Evolutionary conservation across 2,797 vertebrate species (phyloP), one percentile per base, ranked within the genome.

Genomic region (Schizopygopsis pylzovi): DNA sequence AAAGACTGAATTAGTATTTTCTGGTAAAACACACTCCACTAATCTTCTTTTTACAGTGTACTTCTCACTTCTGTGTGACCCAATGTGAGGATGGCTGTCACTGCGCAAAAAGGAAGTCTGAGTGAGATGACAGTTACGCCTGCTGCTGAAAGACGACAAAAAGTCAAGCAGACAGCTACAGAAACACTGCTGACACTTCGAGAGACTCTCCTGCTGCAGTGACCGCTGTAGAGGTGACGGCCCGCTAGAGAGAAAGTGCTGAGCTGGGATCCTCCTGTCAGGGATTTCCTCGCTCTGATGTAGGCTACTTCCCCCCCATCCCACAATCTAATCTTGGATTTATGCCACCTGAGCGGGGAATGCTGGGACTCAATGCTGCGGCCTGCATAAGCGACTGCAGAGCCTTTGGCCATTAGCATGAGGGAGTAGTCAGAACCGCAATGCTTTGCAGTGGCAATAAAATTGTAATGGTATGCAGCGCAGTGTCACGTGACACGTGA

Each of bases 221-320:
- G 79, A 77, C 33, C 65, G 22, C 49, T 83, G 68, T 39, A 28
- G 49, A 76, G 68, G 84, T 72, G 81, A 84, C 63, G 47, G 71
- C n/a, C 25, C 6, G 68, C 41, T 8, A 70, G 59, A 49, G 89
- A 92, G 88, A 92, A 93, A 91, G 71, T 39, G 90, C 92, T 93
- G 92, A 93, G 88, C 88, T 89, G 90, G 93, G 91, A 93, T 93
- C 89, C 92, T 94, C 92, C 92, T 92, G 90, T 90, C 71, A 85
- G 92, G 95, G 92, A 92, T 95, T 93, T 94, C 94, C 93, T 94
- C 89, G 81, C 77, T 85, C 79, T 92, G 90, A 94, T 92, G 91
- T 91, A 33, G 33, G 33, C 33, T 33, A 87, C 82, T 20, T 33
- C 87, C 65, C 63, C 68, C 61, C 49, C 7, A 12, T 25, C 12